Base-by-base conservation (phyloP, 2,888 invertebrate species). In the Coelopa pilipes region DNA sequence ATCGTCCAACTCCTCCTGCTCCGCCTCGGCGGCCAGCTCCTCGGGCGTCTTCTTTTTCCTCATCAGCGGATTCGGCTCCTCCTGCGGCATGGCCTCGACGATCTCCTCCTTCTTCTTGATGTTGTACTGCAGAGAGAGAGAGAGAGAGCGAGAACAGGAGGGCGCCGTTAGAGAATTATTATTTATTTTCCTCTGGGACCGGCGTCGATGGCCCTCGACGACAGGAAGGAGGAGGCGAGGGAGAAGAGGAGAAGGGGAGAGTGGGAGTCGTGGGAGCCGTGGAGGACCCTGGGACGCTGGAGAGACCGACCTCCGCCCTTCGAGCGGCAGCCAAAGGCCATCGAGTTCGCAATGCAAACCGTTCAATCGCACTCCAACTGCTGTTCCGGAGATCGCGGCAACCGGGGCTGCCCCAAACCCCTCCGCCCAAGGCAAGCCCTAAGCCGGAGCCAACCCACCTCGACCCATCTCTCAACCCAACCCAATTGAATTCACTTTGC, bases 41-140 rank as follows among this genome's bases (percentile, higher is more conserved):
- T 98, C 98, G 0, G 98, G 98, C 76, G 98, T 98, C 89, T 99
- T 99, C 91, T 98, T 98, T 92, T 97, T 97, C 88, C 98, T 94
- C 94, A 98, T 98, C 84, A 98, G 90, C 72, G 96, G 96, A 89
- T 96, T 96, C 83, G 95, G 95, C 80, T 95, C 95, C 89, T 96
- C 96, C 83, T 92, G 92, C 78, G 93, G 93, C 86, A 92, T 92
- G 84, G 92, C 92, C 84, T 94, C 94, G 83, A 95, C 93, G 82
- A 95, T 92, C 88, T 97, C 97, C 87, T 98, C 97, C 88, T 96
- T 96, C 91, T 99, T 99, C 89, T 96, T 96, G 90, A 99, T 97
- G 90, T 98, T 98, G 90, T 99, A 99, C 98, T 98, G 91, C 49
- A 93, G 78, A 17, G 46, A 34, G 24, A 3, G n/a, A 45, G 17